Conservation (phyloP, 2,888 invertebrate genomes). For the Stenchaetothrips biformis region DNA sequence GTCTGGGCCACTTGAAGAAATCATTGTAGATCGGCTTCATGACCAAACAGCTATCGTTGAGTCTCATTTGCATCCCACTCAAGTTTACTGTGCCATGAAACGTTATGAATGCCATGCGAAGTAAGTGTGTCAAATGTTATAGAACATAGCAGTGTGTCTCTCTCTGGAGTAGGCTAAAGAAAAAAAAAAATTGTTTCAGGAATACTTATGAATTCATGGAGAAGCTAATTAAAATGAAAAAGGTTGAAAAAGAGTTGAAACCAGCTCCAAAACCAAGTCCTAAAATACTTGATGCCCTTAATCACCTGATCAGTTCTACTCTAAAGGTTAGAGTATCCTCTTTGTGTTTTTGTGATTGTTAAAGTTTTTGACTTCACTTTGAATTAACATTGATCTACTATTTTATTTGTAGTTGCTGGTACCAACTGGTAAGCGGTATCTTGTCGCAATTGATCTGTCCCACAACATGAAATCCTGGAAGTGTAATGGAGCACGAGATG, state of each 20-base stretch:
- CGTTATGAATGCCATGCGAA: conserved; percentile 37
- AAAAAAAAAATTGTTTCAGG: background rate
- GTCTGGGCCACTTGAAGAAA: background rate
- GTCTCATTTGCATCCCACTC: conserved; percentile 37
- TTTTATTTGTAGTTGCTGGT: conserved; percentile 37
- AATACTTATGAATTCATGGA: background rate
- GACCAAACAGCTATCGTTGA: conserved; percentile 35
- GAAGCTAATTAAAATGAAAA: conserved; percentile 36
- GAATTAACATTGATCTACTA: background rate
- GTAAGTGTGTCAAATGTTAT: conserved; percentile 27
- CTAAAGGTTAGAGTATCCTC: conserved; percentile 42
- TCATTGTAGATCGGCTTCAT: background rate
- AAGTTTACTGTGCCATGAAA: conserved; percentile 37
- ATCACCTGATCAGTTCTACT: conserved; percentile 47
- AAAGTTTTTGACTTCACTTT: background rate
- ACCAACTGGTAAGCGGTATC: conserved; percentile 45
- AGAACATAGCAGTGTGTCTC: too few species aligned
- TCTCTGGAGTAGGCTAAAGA: too few species aligned
- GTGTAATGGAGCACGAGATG: conserved; percentile 37
- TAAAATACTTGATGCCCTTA: conserved; percentile 46
- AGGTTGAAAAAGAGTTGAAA: conserved; percentile 35
- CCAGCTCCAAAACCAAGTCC: conserved; percentile 38
- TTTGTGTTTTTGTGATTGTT: background rate
- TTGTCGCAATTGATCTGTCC: conserved; percentile 48
- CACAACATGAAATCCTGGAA: conserved; percentile 42